phyloP scores from a whole-genome alignment of 2,113 vertebrate species.

The Aix galericulata region DNA sequence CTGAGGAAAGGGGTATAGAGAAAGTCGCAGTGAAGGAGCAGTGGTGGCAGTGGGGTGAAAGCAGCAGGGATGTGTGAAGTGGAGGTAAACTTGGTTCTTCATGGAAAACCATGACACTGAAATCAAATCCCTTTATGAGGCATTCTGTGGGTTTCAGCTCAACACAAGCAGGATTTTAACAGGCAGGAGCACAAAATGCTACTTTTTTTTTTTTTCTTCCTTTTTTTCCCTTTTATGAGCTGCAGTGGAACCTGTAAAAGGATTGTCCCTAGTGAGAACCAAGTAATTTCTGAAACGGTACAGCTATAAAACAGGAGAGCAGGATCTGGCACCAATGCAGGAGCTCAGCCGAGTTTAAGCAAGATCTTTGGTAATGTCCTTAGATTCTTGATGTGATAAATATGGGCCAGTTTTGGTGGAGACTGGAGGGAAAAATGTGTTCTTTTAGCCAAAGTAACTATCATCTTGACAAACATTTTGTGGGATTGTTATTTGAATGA shows the following conservation, averaged over 20 bases:
- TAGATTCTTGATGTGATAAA: constrained; percentile 14
- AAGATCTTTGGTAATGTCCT: constrained; percentile 50
- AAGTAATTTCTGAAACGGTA: constrained; percentile 34
- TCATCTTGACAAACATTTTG: constrained; percentile 54
- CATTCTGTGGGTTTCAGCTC: neutral
- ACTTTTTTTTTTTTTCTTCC: neutral
- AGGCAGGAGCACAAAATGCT: constrained; percentile 6
- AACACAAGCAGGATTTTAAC: neutral
- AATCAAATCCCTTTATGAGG: neutral
- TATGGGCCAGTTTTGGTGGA: neutral
- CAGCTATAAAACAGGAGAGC: constrained; percentile 51
- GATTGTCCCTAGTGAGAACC: constrained; percentile 19
- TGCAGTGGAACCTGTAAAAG: constrained; percentile 49
- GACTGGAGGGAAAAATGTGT: constrained; percentile 42
- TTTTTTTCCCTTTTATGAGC: neutral
- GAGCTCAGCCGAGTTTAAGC: constrained; percentile 26
- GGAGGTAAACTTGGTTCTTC: neutral
- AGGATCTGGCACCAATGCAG: constrained; percentile 46
- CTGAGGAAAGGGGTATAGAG: neutral
- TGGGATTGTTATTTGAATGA: constrained; percentile 58
- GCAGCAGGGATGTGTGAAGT: neutral
- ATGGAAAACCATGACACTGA: neutral
- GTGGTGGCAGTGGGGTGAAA: neutral
- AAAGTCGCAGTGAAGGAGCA: neutral
- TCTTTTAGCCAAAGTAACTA: constrained; percentile 58